Conservation (phyloP, 2,797 vertebrate species). For the Ptychadena robeensis region DNA sequence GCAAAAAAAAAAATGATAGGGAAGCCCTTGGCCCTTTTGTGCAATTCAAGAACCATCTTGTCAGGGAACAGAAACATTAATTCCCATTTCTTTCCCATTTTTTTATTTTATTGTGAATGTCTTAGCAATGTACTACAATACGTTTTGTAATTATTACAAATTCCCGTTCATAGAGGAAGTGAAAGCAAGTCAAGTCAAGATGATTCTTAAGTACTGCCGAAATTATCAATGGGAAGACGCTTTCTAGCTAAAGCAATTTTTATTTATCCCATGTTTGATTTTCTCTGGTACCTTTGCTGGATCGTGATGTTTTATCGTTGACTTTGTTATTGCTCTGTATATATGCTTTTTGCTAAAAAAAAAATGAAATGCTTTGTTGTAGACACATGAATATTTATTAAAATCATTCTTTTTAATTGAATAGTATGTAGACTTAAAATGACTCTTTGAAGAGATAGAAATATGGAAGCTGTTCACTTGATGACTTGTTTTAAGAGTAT, state of each 20-base stretch:
- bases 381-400: conserved; percentile 37
- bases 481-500: neutral
- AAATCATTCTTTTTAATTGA: conserved; percentile 16
- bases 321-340: neutral
- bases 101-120: conserved; percentile 41
- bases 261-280: conserved; percentile 38
- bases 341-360: neutral
- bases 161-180: conserved; percentile 49
- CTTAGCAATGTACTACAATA: conserved; percentile 39
- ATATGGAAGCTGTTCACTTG: neutral
- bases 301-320: conserved; percentile 5
- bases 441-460: neutral
- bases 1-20: conserved; percentile 62
- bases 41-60: conserved; percentile 62
- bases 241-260: conserved; percentile 32
- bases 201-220: conserved; percentile 36
- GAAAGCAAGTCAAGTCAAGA: too few relatives aligned
- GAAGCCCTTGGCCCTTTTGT: conserved; percentile 66
- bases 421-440: conserved; percentile 3
- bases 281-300: conserved; percentile 10
- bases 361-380: conserved; percentile 13
- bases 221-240: conserved; percentile 51
- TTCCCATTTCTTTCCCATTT: conserved; percentile 49
- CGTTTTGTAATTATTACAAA: conserved; percentile 51
- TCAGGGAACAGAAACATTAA: conserved; percentile 64